A percentile compares a stretch with the other conserved stretches of the same genome.
phyloP scores from a whole-genome alignment of 2,888 invertebrate genomes.

The Campopleginae sp. region DNA sequence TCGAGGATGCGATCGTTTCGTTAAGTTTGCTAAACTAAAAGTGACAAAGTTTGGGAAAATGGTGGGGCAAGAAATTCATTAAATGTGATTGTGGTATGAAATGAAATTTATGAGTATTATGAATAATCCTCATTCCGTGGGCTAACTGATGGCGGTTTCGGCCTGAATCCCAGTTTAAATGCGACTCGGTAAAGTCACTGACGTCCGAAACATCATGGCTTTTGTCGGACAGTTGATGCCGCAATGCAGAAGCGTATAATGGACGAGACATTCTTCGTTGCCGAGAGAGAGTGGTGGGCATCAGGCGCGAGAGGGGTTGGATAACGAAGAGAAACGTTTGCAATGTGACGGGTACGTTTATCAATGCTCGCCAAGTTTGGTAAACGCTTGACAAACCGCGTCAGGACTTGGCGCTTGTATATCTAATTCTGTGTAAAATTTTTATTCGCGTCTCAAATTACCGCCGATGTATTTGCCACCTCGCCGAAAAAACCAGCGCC shows the following conservation, averaged over 20 bases:
- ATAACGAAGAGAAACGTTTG: slow-evolving; percentile 47
- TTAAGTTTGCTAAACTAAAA: not conserved
- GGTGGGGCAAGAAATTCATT: not conserved
- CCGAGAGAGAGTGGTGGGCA: not conserved
- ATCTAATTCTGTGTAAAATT: slow-evolving; percentile 1
- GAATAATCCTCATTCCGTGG: slow-evolving; percentile 23
- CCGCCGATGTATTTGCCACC: not conserved
- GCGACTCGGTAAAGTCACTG: slow-evolving; percentile 52
- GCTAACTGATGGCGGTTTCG: slow-evolving; percentile 13
- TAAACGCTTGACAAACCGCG: slow-evolving; percentile 13
- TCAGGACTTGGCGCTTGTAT: not conserved
- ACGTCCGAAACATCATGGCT: slow-evolving; percentile 40
- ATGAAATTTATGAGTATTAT: slow-evolving; percentile 24
- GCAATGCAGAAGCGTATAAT: slow-evolving; percentile 60
- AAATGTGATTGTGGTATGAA: not conserved
- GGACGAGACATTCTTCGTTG: slow-evolving; percentile 52
- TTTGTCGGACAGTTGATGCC: slow-evolving; percentile 46
- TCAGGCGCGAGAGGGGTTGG: not conserved
- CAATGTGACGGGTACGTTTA: slow-evolving; percentile 60
- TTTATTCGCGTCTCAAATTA: not conserved
- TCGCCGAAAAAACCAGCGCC: not conserved
- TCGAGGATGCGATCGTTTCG: not conserved
- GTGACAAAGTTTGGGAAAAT: not conserved
- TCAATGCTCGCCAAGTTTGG: slow-evolving; percentile 53
- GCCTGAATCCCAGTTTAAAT: slow-evolving; percentile 54